Evolutionary conservation across 1,140 invertebrate species (phyloP), one percentile per base, ranked within the genome.

Genomic region (Camponotus vicinus): DNA sequence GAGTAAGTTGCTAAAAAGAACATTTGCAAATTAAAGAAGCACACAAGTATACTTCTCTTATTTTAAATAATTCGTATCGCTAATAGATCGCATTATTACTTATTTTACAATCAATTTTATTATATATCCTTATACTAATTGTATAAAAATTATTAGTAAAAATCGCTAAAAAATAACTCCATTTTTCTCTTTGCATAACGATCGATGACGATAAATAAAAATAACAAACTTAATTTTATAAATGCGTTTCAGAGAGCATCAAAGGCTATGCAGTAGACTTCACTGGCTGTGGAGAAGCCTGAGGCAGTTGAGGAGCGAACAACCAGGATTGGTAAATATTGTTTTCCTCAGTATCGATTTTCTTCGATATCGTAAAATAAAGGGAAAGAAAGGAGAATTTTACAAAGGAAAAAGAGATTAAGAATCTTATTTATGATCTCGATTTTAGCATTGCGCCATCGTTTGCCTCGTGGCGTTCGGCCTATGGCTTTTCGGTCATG

Each of bases 281-380:
- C 77, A 70, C 91, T 76, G 2, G 80, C 69, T 6, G 59, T 93
- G 69, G 69, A 84, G 91, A 34, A 89, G 52, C 75, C 63, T 94
- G n/a, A 91, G 88, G 21, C 88, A 91, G 13, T 86, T 95, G 70
- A 91, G 93, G 52, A 90, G 85, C 80, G 92, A 95, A 2, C 94
- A 95, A 86, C 94, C 94, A 66, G 93, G 93, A 90, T 79, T 87
- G 88, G 95, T 95, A 93, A 92, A 61, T 64, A 83, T 79, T 45
- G 9, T 52, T 15, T 49, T 49, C 15, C 13, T 49, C 4, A 3
- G 45, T 49, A 49, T 49, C 45, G 13, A 49, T 4, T 52, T 52
- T 52, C 4, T 52, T 52, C 49, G 13, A 15, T 52, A 18, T 18
- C 4, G 49, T 52, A 52, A 52, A 15, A 52, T 5, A 52, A 18